These are phyloP conservation scores for Oncorhynchus gorbuscha DNA, from an alignment of 2,113 vertebrate species.

Conservation along the genomic window DNA sequence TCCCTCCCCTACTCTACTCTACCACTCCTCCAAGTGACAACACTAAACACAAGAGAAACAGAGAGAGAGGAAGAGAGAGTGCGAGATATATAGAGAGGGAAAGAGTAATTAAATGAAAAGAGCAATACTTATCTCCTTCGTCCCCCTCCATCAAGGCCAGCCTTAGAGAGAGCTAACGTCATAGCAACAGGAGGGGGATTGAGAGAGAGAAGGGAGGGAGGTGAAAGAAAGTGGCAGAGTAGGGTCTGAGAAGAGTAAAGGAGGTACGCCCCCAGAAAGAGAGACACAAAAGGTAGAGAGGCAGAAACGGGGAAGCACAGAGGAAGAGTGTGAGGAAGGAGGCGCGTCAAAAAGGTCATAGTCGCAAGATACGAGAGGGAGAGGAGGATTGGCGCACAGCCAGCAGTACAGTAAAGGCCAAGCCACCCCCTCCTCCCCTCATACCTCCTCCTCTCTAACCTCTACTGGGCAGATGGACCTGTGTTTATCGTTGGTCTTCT, in stretches of 20 bases:
- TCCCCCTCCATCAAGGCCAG: conserved; percentile 65
- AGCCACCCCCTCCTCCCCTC: not conserved
- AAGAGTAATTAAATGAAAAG: conserved; percentile 68
- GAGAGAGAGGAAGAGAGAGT: not conserved
- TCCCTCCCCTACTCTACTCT: too few relatives aligned
- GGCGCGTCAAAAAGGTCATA: conserved; percentile 1
- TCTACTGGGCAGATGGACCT: conserved; percentile 40
- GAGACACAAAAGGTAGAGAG: conserved; percentile 23
- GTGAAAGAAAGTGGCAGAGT: not conserved
- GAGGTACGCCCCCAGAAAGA: conserved; percentile 30
- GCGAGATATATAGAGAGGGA: conserved; percentile 23
- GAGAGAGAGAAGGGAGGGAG: not conserved
- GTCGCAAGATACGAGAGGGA: conserved; percentile 19
- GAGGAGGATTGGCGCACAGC: conserved; percentile 35
- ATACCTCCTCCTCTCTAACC: conserved; percentile 9
- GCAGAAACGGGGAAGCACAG: conserved; percentile 10
- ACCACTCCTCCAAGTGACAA: not conserved
- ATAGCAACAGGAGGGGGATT: conserved; percentile 63
- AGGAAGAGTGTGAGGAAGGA: conserved; percentile 18
- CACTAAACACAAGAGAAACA: conserved; percentile 22
- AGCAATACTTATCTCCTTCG: conserved; percentile 68
- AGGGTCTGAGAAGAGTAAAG: conserved; percentile 14
- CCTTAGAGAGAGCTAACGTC: conserved; percentile 67
- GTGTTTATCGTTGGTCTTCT: conserved; percentile 67
- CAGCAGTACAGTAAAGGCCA: not conserved